phyloP scores from a whole-genome alignment of 2,888 invertebrate species.

The Erebia aethiops region DNA sequence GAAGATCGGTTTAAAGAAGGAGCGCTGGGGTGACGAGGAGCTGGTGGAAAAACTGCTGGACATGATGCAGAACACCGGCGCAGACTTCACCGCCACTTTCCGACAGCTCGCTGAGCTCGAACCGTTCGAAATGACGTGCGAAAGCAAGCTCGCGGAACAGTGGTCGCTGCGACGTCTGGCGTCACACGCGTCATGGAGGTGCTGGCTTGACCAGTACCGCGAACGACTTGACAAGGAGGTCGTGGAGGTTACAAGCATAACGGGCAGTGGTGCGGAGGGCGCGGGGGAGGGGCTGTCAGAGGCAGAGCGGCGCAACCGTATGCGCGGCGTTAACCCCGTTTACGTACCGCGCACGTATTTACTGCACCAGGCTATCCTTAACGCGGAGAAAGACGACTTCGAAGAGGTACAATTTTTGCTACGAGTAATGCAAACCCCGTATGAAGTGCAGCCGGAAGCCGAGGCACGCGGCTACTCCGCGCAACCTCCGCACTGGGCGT shows the following conservation, averaged over 20 bases:
- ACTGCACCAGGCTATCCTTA: not conserved
- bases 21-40: conserved; percentile 49
- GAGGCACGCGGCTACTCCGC: conserved; percentile 75
- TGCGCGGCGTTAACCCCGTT: not conserved
- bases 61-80: conserved; percentile 85
- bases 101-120: not conserved
- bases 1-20: not conserved
- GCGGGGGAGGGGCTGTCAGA: not conserved
- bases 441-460: conserved; percentile 57
- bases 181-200: not conserved
- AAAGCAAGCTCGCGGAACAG: not conserved
- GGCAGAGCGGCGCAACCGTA: not conserved
- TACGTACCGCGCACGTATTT: not conserved
- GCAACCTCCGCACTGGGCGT: conserved; percentile 44
- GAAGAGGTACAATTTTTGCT: not conserved
- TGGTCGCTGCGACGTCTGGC: not conserved
- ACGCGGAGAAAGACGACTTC: not conserved
- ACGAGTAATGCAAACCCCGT: not conserved
- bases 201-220: not conserved
- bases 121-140: not conserved
- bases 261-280: no score
- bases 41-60: conserved; percentile 80
- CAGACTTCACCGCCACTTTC: conserved; percentile 45
- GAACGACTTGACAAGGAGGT: not conserved
- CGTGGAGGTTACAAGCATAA: not conserved